Evolutionary conservation across 64 coral and sea anemone species (phyloP), one percentile per base, ranked within the genome.

Genomic region (Exaiptasia diaphana): DNA sequence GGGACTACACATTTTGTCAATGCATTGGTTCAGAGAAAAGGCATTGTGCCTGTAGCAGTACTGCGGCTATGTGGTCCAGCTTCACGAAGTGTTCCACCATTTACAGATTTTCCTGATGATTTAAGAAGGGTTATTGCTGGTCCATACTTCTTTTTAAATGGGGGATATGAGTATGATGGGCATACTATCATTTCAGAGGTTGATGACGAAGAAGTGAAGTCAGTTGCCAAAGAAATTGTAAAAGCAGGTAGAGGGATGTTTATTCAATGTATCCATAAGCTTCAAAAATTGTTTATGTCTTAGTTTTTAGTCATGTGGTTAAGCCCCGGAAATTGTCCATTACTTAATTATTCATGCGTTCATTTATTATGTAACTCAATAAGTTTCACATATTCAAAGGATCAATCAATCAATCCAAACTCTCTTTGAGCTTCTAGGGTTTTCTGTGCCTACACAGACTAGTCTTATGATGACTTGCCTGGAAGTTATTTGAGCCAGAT

Each of bases 1-100:
- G 94, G 94, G 18, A 99, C 94, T 1, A 99, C 94, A 24, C 94
- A 99, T 60, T 99, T 99, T 92, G 53, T 99, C n/a, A 99, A 99
- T 83, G 94, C 94, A 1, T 50, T 99, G 27, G 64, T 99, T 4
- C 94, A 99, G 67, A 91, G 94, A 52, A 85, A 53, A 59, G 60
- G 50, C 31, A 43, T 99, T 27, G 80, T 73, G 1, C 65, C 49
- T 39, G 94, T 99, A 45, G 67, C 89, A 20, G 88, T 92, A 14
- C 12, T 99, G 38, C 77, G 94, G 32, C 64, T 99, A 7, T 99
- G 94, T 89, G 94, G 94, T 63, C 89, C 94, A 36, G 89, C 94
- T 22, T 80, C 89, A 46, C 67, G 41, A 67, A 64, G 83, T 43
- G 67, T 99, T 4, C 89, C 94, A 50, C 94, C 94, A 9, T 85